phyloP scores from a whole-genome alignment of 2,888 invertebrate genomes.

The Hirtodrosophila duncani region DNA sequence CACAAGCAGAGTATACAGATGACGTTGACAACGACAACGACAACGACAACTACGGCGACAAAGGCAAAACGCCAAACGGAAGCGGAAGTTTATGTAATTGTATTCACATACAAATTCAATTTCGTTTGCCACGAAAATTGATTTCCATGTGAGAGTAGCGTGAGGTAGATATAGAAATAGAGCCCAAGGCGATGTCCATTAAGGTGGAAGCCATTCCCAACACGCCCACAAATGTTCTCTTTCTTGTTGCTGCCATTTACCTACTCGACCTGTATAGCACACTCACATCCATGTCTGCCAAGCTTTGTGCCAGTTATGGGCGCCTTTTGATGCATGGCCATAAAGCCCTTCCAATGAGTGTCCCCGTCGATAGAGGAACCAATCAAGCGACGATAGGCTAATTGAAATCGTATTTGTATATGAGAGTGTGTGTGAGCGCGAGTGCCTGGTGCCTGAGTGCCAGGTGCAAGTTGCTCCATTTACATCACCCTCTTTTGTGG shows the following conservation, averaged over 20 bases:
- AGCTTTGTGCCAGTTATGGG: too few species aligned
- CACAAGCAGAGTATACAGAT: neutral
- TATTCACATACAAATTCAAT: slow-evolving; percentile 71
- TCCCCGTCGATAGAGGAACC: slow-evolving; percentile 30
- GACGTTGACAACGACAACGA: slow-evolving; percentile 13
- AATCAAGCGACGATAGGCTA: slow-evolving; percentile 50
- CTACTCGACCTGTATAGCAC: too few species aligned
- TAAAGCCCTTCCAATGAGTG: slow-evolving; percentile 20
- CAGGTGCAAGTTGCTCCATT: neutral
- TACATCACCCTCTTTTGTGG: too few species aligned
- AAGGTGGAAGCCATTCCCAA: too few species aligned
- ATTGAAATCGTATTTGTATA: slow-evolving; percentile 50
- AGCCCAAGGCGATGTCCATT: slow-evolving; percentile 24
- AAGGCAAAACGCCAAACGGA: slow-evolving; percentile 34
- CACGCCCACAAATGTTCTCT: too few species aligned
- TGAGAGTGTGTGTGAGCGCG: slow-evolving; percentile 16
- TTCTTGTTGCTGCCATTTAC: too few species aligned
- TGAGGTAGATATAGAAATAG: neutral
- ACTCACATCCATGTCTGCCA: too few species aligned
- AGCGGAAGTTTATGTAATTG: slow-evolving; percentile 72
- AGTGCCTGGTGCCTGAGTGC: slow-evolving; percentile 9
- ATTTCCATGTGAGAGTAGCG: slow-evolving; percentile 50
- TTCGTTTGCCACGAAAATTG: slow-evolving; percentile 64
- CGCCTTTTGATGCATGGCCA: slow-evolving; percentile 30
- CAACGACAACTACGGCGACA: slow-evolving; percentile 8